Conservation (phyloP, 2,888 invertebrate genomes). For the Latrodectus elegans region DNA sequence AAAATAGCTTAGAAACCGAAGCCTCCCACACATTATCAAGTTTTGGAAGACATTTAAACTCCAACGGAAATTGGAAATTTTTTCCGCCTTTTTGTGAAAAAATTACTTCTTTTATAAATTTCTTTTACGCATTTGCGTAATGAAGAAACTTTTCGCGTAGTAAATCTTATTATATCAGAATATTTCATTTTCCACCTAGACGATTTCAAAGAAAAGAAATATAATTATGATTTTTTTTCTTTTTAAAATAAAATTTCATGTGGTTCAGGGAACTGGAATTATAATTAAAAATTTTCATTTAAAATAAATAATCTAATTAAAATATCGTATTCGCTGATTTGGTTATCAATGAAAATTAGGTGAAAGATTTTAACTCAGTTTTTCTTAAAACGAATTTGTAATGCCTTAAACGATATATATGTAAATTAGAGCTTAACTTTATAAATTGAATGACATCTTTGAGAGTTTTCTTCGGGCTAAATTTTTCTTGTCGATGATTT, state of each 20-base stretch:
- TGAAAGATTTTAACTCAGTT: too few species aligned
- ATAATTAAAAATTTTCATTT: conserved; percentile 18
- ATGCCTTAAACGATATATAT: too few species aligned
- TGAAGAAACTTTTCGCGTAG: background rate
- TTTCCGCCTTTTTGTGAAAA: background rate
- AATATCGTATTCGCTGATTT: too few species aligned
- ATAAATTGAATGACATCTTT: too few species aligned
- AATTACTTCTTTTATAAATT: too few species aligned
- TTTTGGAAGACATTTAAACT: conserved; percentile 21
- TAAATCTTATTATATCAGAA: conserved; percentile 19
- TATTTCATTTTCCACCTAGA: conserved; percentile 49
- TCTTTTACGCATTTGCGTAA: background rate
- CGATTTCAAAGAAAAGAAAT: conserved; percentile 14
- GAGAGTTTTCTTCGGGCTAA: too few species aligned
- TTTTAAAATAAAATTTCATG: conserved; percentile 10
- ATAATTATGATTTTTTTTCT: conserved; percentile 5
- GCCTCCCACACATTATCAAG: conserved; percentile 19
- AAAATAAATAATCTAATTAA: background rate
- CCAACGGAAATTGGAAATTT: conserved; percentile 47
- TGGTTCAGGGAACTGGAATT: conserved; percentile 4
- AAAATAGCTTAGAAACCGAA: conserved; percentile 6
- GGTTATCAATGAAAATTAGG: too few species aligned
- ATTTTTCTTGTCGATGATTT: too few species aligned
- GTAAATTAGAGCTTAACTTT: too few species aligned
- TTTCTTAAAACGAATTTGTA: too few species aligned